Base-by-base conservation (phyloP, 2,113 vertebrate genomes). In the Recurvirostra avosetta region DNA sequence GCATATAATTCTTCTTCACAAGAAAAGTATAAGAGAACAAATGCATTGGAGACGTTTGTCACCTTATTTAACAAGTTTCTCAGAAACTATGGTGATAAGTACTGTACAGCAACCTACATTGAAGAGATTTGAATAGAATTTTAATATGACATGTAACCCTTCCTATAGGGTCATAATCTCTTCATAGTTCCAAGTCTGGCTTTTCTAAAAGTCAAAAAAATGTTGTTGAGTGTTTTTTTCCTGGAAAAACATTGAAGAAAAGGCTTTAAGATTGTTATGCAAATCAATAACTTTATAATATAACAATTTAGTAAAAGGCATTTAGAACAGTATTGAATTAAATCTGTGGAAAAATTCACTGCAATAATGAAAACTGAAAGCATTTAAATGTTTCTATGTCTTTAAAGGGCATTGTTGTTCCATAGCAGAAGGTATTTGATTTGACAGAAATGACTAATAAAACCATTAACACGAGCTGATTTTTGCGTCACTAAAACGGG, bases 391-490 rank as follows among this genome's bases (percentile, higher is more conserved):
- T n/a, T 56, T 89, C 21, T 22, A 41, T 77, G 15, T 22, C 27
- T 93, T 71, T 67, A 62, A 58, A 77, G 18, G 25, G 7, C 38
- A 56, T 40, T 94, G 38, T 70, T 92, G 15, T 86, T 93, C 21
- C 34, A 22, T 15, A 68, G 45, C 21, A 92, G 58, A 91, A 94
- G 1, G 36, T 53, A 91, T 88, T 91, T 96, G 23, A 73, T 86
- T 91, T 96, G 49, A 91, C 21, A 73, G 62, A 68, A 88, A 88
- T 94, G 4, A 93, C 50, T 96, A 94, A 70, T 78, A 87, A 85
- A 90, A 50, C 27, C n/a, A 75, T 72, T 86, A 88, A 66, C 61
- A 85, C 0, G 1, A 86, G 19, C 23, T 86, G 87, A 59, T 63
- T 96, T 94, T 73, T 94, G 27, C 23, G 74, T 63, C n/a, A n/a